Evolutionary conservation across 2,113 vertebrate species (phyloP), one percentile per base, ranked within the genome.

Genomic region (Paramisgurnus dabryanus): DNA sequence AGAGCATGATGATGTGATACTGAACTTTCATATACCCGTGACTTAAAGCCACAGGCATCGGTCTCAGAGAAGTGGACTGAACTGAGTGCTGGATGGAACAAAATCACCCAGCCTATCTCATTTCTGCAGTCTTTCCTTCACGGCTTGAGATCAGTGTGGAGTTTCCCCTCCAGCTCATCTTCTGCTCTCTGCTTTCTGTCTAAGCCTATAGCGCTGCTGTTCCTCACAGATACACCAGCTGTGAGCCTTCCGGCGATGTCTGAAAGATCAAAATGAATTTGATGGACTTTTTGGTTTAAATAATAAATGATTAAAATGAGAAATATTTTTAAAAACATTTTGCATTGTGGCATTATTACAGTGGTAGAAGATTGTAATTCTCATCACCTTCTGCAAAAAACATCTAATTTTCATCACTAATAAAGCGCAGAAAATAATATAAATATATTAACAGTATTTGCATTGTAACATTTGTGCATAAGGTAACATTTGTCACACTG

Each of bases 131-230:
- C 53, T 18, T 13, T 43, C 27, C 10, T 47, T 57, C 41, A 34
- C 50, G 71, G 50, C 47, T 61, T 57, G 71, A 70, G 65, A 64
- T 64, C 77, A 50, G 67, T 45, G 50, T 1, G 15, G 10, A 60
- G 17, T 0, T 39, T 67, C 47, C 18, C 53, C 63, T 53, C 5
- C 18, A 73, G 72, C 72, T 40, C 17, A n/a, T 67, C 43, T 27
- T 53, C 64, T 74, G 67, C 45, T 53, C 47, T 64, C 71, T 53
- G 10, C 12, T 4, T 80, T 34, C 74, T 78, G 11, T 68, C 68
- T 39, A 68, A 83, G 39, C 45, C 53, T 80, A 65, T 41, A 67
- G 55, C 13, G 58, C 60, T 69, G 58, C 61, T 58, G 41, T 70
- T 55, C 22, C 49, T 73, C 50, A 4, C 66, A 49, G 73, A 75